These are phyloP conservation scores for Amblyopsis rosae DNA, from an alignment of 2,113 vertebrate species.

Conservation along the genomic window DNA sequence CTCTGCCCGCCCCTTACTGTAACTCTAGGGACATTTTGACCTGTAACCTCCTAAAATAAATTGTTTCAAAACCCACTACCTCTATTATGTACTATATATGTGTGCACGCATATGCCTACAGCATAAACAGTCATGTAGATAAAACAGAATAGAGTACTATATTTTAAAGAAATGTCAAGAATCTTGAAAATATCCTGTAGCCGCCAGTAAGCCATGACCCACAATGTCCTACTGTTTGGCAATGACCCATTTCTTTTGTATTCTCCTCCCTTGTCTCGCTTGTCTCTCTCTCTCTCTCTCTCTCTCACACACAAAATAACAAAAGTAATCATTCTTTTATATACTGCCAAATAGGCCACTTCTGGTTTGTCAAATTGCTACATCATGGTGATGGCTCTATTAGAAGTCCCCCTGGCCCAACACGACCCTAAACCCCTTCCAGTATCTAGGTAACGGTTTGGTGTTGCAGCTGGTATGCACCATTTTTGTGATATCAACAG, in stretches of 20 bases:
- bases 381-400: conserved; percentile 20
- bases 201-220: too few relatives aligned
- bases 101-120: too few relatives aligned
- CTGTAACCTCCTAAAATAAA: too few relatives aligned
- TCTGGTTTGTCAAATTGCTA: conserved; percentile 14
- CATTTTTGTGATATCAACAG: not conserved
- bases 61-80: too few relatives aligned
- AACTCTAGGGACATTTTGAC: too few relatives aligned
- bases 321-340: not conserved
- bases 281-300: not conserved
- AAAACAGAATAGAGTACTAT: too few relatives aligned
- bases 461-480: not conserved
- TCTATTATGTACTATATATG: too few relatives aligned
- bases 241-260: not conserved
- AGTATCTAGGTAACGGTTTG: not conserved
- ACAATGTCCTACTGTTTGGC: too few relatives aligned
- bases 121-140: too few relatives aligned
- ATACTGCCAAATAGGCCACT: conserved; percentile 29
- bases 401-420: conserved; percentile 8
- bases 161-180: too few relatives aligned
- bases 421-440: not conserved
- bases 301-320: not conserved
- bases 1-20: too few relatives aligned
- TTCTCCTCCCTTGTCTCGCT: not conserved
- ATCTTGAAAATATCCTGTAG: too few relatives aligned